Base-by-base conservation (phyloP, 2,113 vertebrate genomes). In the Gymnobelideus leadbeateri region DNA sequence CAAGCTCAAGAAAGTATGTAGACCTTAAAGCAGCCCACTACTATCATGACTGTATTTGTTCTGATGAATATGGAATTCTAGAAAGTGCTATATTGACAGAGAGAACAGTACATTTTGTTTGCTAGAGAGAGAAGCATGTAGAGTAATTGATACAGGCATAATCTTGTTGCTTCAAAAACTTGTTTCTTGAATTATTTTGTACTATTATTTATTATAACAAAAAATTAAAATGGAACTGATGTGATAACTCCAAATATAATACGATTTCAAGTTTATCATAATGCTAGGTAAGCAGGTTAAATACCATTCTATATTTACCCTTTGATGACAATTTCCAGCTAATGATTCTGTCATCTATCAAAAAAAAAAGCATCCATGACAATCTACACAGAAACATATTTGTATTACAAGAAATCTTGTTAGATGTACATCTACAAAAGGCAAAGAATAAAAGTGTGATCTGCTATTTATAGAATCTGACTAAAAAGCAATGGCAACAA, bases 1-100 rank as follows among this genome's bases (percentile, higher is more conserved):
- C 49, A 52, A 57, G 92, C 46, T 92, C 89, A 96, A 95, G 50
- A 94, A 94, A 93, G 92, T 50, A 90, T 51, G 53, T 43, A 94
- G 97, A 94, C 51, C 50, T 49, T 21, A 77, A n/a, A 92, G 55
- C 77, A 93, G 68, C 31, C 50, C 92, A 16, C 52, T 96, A 16
- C 52, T 96, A 95, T 28, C 0, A 89, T 91, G 19, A 89, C 84
- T 57, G 84, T 51, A 21, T 47, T 90, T 92, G 43, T 89, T 52
- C 52, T 92, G 93, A 49, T 91, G 61, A 89, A 31, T 51, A 53
- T 57, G 4, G 43, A 12, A 25, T 94, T 84, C 90, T 24, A 25
- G 21, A 68, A 96, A 95, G 21, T 91, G 57, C 89, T 90, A 55
- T 46, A 91, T 84, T 7, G 43, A 84, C 9, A n/a, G 19, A 89